Evolutionary conservation across 2,888 invertebrate species (phyloP).

Genomic region (Agrochola macilenta): DNA sequence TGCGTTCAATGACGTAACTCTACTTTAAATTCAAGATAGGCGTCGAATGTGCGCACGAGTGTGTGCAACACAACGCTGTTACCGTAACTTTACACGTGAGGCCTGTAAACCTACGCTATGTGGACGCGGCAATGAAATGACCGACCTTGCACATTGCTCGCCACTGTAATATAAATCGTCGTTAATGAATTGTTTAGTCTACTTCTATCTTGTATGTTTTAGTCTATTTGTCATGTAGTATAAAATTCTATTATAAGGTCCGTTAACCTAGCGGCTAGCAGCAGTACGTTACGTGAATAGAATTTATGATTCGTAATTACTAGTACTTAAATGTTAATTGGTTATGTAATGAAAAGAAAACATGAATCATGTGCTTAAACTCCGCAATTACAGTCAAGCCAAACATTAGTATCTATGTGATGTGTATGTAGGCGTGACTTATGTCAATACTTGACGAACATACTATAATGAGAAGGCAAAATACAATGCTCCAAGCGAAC

Average conservation of each 20-base stretch:
- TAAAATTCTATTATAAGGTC: constrained; percentile 36
- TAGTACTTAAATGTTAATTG: constrained; percentile 36
- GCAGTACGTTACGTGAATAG: constrained; percentile 23
- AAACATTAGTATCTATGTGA: not conserved
- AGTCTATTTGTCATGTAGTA: constrained; percentile 48
- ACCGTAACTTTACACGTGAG: constrained; percentile 66
- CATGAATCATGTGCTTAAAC: constrained; percentile 24
- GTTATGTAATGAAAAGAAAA: constrained; percentile 26
- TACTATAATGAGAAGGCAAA: not conserved
- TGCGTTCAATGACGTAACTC: constrained; percentile 43
- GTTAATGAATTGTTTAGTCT: constrained; percentile 57
- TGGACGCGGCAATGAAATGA: constrained; percentile 69
- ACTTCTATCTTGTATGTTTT: constrained; percentile 33
- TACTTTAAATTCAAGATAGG: constrained; percentile 60
- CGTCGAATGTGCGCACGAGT: constrained; percentile 38
- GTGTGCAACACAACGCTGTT: constrained; percentile 48
- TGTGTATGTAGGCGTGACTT: constrained; percentile 10
- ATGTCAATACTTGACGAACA: constrained; percentile 18
- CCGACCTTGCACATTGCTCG: constrained; percentile 69
- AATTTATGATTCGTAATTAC: constrained; percentile 37
- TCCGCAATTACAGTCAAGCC: constrained; percentile 13
- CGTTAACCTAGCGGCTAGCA: constrained; percentile 26
- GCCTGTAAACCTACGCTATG: constrained; percentile 55
- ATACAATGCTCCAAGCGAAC: constrained; percentile 20
- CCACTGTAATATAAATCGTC: constrained; percentile 64